phyloP scores from a whole-genome alignment of 2,888 invertebrate species.

The Scrobipalpa costella region DNA sequence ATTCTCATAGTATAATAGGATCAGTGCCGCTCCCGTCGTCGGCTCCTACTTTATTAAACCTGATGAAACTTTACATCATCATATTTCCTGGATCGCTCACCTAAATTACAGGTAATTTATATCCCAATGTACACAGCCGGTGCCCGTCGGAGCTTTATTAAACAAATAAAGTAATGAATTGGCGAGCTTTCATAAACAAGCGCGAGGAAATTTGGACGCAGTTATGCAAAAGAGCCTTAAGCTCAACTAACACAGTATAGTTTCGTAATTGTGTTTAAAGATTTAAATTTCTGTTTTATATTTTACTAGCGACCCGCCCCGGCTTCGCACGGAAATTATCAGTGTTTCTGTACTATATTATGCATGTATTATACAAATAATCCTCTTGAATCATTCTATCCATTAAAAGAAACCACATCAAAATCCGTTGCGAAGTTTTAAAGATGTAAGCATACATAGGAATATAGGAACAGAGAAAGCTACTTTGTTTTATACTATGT shows the following conservation, averaged over 20 bases:
- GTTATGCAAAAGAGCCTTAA: conserved; percentile 43
- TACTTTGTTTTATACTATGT: too few relatives aligned
- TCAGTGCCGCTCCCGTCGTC: conserved; percentile 17
- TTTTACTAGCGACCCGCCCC: too few relatives aligned
- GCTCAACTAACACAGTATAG: conserved; percentile 43
- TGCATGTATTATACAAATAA: too few relatives aligned
- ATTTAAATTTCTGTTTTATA: too few relatives aligned
- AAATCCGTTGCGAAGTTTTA: too few relatives aligned
- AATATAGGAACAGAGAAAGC: too few relatives aligned
- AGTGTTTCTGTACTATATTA: too few relatives aligned
- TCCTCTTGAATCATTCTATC: too few relatives aligned
- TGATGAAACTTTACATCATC: conserved; percentile 75
- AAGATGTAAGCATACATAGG: too few relatives aligned
- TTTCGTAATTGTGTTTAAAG: conserved; percentile 46
- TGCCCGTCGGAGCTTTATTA: conserved; percentile 71
- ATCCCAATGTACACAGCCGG: conserved; percentile 68
- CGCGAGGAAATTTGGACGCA: conserved; percentile 55
- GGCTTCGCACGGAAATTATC: too few relatives aligned
- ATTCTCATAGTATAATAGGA: conserved; percentile 15
- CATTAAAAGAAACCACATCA: too few relatives aligned
- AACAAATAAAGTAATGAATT: conserved; percentile 75
- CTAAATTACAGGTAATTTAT: conserved; percentile 79
- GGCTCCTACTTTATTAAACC: conserved; percentile 57
- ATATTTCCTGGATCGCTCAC: conserved; percentile 76
- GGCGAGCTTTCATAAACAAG: conserved; percentile 53